Base-by-base conservation (phyloP, 2,797 vertebrate species). In the Bufotes viridis region DNA sequence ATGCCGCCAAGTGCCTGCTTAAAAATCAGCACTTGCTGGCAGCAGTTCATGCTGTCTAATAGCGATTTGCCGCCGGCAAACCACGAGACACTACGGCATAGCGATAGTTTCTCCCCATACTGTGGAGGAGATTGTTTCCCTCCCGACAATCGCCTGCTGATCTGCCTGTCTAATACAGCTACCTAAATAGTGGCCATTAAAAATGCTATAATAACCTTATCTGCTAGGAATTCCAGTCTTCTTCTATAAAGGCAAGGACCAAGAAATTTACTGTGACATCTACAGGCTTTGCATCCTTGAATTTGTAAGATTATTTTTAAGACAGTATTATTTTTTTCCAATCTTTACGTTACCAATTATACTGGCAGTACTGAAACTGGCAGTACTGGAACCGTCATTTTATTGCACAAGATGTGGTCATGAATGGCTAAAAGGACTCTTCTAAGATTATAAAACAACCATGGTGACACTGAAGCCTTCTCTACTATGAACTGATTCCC, bases 201-300 rank as follows among this genome's bases (percentile, higher is more conserved):
- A 18, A 29, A 15, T 15, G 13, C 18, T 74, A 34, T 42, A 72
- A 34, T 42, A 72, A 72, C 29, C 15, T 42, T 34, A 9, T 67
- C 22, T 24, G n/a, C 63, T 20, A 24, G 29, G 9, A 74, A 1
- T 49, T 75, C 72, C 29, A 20, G 18, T 13, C 69, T 22, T 42
- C 42, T 74, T 51, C 22, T 22, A 75, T 42, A 1, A 3, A 42
- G 17, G 29, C 7, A 72, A 34, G 29, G 29, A 42, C 18, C 11
- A 13, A 72, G 18, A 51, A n/a, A 76, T 76, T 76, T 53, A 76
- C 42, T 4, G 29, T 76, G 74, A 76, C 49, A 53, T 11, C 42
- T 78, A 53, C 51, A 55, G 49, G 74, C 53, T 78, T 78, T 78
- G 49, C 51, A 78, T 78, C 74, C 74, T 7, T 53, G 10, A 78